Evolutionary conservation across 2,888 invertebrate species (phyloP), one percentile per base, ranked within the genome.

Genomic region (Octonoba sinensis): DNA sequence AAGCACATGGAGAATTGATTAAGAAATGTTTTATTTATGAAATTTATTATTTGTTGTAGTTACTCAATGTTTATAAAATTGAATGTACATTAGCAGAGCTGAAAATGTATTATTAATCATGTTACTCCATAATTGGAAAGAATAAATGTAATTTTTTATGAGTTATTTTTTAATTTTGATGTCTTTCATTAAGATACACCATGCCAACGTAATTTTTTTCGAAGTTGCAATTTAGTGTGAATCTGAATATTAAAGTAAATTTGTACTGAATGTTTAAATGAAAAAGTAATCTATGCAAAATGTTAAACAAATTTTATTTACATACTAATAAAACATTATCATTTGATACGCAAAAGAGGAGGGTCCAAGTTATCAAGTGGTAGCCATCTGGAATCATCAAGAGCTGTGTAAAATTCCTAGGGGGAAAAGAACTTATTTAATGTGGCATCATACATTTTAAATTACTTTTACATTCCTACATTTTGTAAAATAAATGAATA

Each of bases 381-480:
- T 49, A 84, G 60, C 84, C 84, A 84, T 49, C 84, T 74, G 22
- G 84, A 84, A 49, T 81, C 73, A 65, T 84, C 82, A 20, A 84
- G 46, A 20, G 84, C 76, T 44, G 71, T 77, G 46, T 77, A 84
- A 13, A 77, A 47, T 46, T 84, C 84, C 84, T 84, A 46, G 1
- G 22, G 47, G 16, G 20, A 64, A 74, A 69, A 47, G n/a, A 13
- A 67, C 13, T 8, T 18, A 56, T n/a, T n/a, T 56, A n/a, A 11
- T 12, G 47, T 47, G n/a, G n/a, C n/a, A n/a, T n/a, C n/a, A n/a
- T n/a, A n/a, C n/a, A n/a, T n/a, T n/a, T n/a, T n/a, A n/a, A n/a
- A n/a, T n/a, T n/a, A n/a, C n/a, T n/a, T n/a, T n/a, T n/a, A n/a
- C n/a, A n/a, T n/a, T n/a, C n/a, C n/a, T n/a, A n/a, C n/a, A n/a